These are phyloP conservation scores for Sitta carolinensis DNA, from an alignment of 2,797 vertebrate species.

Conservation along the genomic window DNA sequence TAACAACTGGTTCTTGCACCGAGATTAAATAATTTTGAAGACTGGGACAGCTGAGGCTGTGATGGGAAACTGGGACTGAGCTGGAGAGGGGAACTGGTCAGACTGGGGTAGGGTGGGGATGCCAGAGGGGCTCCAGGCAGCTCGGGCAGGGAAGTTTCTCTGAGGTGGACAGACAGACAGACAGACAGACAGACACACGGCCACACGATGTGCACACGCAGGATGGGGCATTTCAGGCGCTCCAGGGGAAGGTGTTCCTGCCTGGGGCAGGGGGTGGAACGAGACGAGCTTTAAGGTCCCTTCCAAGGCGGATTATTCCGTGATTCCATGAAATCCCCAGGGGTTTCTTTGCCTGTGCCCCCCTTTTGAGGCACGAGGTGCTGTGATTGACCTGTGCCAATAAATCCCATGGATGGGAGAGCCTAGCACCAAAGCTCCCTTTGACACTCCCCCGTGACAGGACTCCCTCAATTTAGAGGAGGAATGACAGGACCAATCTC, in stretches of 20 bases:
- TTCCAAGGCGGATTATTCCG: neutral
- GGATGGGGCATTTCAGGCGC: neutral
- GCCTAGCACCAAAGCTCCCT: accelerated
- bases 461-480: accelerated
- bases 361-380: neutral
- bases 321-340: accelerated
- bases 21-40: neutral
- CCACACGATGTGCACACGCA: no score
- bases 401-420: accelerated
- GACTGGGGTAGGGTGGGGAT: neutral
- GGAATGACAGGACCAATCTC: no score
- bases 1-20: neutral
- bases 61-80: neutral
- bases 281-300: neutral
- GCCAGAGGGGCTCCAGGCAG: neutral
- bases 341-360: neutral
- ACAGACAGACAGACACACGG: accelerated
- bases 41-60: neutral
- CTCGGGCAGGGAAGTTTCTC: neutral
- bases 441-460: accelerated
- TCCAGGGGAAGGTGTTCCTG: no score
- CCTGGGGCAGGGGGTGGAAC: no score
- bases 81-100: neutral
- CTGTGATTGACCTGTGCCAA: neutral
- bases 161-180: neutral